Percentiles rank a stretch among this genome's conserved stretches.
These are phyloP conservation scores for Mormyrops boulengeri DNA, from an alignment of 2,797 vertebrate species.

Conservation along the genomic window DNA sequence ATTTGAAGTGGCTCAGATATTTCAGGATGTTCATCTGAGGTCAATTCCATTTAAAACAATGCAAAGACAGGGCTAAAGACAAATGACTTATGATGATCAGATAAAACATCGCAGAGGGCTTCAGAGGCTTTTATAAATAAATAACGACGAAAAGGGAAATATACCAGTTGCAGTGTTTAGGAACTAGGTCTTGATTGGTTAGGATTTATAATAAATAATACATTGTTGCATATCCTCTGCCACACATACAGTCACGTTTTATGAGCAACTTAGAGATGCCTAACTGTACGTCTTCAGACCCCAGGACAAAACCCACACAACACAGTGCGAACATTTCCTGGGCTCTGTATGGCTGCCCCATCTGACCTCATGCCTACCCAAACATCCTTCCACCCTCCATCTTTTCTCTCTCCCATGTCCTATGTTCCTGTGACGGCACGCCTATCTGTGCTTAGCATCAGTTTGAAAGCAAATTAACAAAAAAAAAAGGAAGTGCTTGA, in stretches of 20 bases:
- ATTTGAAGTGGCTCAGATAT: constrained; percentile 11
- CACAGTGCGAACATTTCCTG: constrained; percentile 35
- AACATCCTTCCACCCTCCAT: constrained; percentile 6
- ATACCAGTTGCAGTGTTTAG: not conserved
- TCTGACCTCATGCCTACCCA: not conserved
- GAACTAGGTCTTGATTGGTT: not conserved
- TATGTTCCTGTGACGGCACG: constrained; percentile 21
- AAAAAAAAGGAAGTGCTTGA: not conserved
- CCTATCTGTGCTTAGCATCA: not conserved
- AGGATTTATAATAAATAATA: not conserved
- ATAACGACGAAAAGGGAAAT: not conserved
- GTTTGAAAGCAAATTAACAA: not conserved
- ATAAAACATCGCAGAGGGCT: not conserved
- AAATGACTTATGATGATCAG: not conserved
- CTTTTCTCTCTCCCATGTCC: constrained; percentile 19
- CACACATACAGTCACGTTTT: constrained; percentile 60
- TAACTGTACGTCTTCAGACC: not conserved
- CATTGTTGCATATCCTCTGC: not conserved
- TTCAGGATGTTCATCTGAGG: constrained; percentile 2
- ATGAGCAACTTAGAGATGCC: not conserved
- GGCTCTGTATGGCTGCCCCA: constrained; percentile 48
- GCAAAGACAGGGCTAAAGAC: not conserved
- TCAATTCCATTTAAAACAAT: constrained; percentile 5
- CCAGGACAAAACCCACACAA: constrained; percentile 51
- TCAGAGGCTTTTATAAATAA: not conserved